Evolutionary conservation across 2,113 vertebrate species (phyloP).

Genomic region (Pagrus major): DNA sequence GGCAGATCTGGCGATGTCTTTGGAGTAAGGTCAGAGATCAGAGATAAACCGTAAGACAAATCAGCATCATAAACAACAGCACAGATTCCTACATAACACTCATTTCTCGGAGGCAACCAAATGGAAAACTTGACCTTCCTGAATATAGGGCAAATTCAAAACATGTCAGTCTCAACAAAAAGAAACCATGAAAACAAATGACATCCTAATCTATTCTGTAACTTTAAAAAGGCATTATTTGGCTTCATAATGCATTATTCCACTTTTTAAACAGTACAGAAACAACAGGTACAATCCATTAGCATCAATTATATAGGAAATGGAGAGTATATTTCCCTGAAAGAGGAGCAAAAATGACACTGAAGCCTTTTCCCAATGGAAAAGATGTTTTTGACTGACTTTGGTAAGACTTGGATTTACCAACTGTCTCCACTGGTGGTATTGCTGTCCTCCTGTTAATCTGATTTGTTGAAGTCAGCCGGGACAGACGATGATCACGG

Average conservation of each 20-base stretch:
- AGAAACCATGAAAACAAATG: background rate
- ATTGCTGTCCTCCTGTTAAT: no score
- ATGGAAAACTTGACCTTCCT: background rate
- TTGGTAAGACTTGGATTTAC: no score
- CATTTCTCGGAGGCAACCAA: background rate
- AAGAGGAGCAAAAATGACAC: no score
- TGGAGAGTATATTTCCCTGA: no score
- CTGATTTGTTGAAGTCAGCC: no score
- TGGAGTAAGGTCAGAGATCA: background rate
- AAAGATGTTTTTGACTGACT: no score
- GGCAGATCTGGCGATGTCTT: background rate
- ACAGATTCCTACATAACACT: constrained; percentile 4
- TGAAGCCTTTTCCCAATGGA: no score
- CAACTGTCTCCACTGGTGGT: no score
- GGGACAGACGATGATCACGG: no score
- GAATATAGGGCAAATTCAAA: background rate
- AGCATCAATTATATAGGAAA: no score
- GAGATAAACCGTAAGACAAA: constrained; percentile 1
- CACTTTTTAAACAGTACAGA: background rate
- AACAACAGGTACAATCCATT: background rate
- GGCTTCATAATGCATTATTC: background rate
- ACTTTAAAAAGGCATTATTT: background rate
- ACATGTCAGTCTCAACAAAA: background rate
- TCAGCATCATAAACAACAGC: constrained; percentile 15
- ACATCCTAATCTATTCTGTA: no score